Evolutionary conservation across 2,888 invertebrate genomes (phyloP).

Genomic region (Lysandra bellargus): DNA sequence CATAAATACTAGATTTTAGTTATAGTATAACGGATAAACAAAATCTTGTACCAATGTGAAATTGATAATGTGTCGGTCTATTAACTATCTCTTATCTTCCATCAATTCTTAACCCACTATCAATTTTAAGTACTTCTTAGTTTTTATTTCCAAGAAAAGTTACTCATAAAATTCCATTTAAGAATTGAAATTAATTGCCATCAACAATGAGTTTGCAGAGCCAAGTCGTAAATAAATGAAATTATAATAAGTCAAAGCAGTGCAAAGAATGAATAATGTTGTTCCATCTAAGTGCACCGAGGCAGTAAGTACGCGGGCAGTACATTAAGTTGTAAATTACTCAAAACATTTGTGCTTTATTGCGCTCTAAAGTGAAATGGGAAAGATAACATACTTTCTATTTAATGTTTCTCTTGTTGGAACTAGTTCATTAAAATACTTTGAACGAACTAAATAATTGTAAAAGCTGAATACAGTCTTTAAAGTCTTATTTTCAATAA

Average conservation of each 20-base stretch:
- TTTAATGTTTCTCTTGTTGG: not conserved
- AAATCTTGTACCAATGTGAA: no score
- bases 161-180: not conserved
- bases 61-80: not conserved
- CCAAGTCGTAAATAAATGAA: constrained; percentile 5
- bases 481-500: no score
- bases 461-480: not conserved
- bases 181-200: not conserved
- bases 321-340: constrained; percentile 23
- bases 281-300: constrained; percentile 7
- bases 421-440: not conserved
- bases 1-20: no score
- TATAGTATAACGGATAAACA: no score
- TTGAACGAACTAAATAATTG: not conserved
- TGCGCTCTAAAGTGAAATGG: constrained; percentile 15
- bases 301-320: constrained; percentile 14
- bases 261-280: constrained; percentile 8
- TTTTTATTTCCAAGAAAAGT: not conserved
- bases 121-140: not conserved
- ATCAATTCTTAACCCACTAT: not conserved
- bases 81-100: not conserved
- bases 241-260: not conserved
- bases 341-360: constrained; percentile 22
- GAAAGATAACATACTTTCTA: constrained; percentile 20
- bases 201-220: constrained; percentile 8